Percentiles rank a stretch among this genome's conserved stretches.
Evolutionary conservation across 1,140 invertebrate species (phyloP).

Genomic region (Ips typographus): DNA sequence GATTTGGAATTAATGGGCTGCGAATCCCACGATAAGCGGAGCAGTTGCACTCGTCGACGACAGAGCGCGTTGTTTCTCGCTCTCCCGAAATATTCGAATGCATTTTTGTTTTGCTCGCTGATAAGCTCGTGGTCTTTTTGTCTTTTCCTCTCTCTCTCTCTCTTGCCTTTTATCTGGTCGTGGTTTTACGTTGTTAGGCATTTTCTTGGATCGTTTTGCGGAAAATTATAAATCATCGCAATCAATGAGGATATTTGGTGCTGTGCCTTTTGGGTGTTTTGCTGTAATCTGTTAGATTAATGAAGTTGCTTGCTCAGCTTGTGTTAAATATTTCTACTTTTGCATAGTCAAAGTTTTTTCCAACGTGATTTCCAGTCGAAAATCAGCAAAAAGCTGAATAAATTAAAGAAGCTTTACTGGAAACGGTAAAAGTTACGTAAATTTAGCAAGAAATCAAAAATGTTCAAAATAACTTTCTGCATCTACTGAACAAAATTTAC

Average conservation of each 20-base stretch:
- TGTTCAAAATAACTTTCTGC: too few species aligned
- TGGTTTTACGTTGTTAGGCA: conserved; percentile 22
- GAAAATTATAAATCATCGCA: conserved; percentile 17
- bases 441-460: too few species aligned
- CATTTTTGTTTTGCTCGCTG: conserved; percentile 44
- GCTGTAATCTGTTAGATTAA: too few species aligned
- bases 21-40: conserved; percentile 52
- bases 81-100: conserved; percentile 47
- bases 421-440: too few species aligned
- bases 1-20: conserved; percentile 54
- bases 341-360: too few species aligned
- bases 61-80: conserved; percentile 1
- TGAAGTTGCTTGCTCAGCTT: too few species aligned
- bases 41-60: conserved; percentile 28
- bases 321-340: too few species aligned
- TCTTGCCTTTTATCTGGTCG: conserved; percentile 15
- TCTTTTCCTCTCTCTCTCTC: conserved; percentile 9
- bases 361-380: too few species aligned
- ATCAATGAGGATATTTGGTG: conserved; percentile 3
- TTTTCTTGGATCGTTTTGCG: conserved; percentile 21
- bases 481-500: too few species aligned
- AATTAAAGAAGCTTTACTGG: too few species aligned
- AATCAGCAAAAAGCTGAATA: too few species aligned
- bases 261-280: neutral
- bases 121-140: conserved; percentile 32